Conservation (phyloP, 30 jellyfish, hydroid and myxozoan species). For the Haliclystus octoradiatus region DNA sequence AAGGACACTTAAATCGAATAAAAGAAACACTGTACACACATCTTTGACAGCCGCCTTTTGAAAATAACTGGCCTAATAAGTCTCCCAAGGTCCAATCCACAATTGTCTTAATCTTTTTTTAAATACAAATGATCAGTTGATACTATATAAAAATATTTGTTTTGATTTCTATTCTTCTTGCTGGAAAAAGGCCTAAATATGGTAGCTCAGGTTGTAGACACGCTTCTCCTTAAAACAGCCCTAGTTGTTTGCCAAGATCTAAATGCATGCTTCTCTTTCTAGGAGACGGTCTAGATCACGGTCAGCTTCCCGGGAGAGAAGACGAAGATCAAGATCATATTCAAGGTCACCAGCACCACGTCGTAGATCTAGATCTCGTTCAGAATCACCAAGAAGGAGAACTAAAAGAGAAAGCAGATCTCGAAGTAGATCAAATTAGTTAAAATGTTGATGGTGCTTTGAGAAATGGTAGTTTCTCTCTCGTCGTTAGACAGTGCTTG, state of each 20-base stretch:
- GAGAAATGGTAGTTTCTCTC: too few relatives aligned
- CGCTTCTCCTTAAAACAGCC: too few relatives aligned
- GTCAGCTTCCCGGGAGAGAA: conserved; percentile 51
- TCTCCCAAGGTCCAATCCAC: too few relatives aligned
- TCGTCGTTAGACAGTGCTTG: too few relatives aligned
- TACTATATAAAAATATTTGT: neutral
- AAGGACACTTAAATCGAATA: neutral
- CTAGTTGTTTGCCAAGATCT: too few relatives aligned
- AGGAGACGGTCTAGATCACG: conserved; percentile 45
- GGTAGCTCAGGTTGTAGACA: too few relatives aligned
- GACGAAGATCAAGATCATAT: conserved; percentile 72
- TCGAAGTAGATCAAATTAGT: neutral
- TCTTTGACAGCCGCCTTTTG: neutral
- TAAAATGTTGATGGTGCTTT: too few relatives aligned
- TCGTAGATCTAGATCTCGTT: conserved; percentile 43
- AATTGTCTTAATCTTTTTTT: neutral
- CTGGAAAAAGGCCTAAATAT: too few relatives aligned
- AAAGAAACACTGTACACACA: too few relatives aligned
- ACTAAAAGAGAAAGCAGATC: neutral
- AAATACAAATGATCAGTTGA: neutral
- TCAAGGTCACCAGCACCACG: conserved; percentile 35
- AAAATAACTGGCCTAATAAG: conserved; percentile 1
- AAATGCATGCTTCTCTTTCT: too few relatives aligned
- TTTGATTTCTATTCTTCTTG: neutral
- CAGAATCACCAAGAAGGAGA: conserved; percentile 3